Percentiles rank a stretch among this genome's conserved stretches.
phyloP scores from a whole-genome alignment of 2,888 invertebrate species.

The Ochropleura leucogaster region DNA sequence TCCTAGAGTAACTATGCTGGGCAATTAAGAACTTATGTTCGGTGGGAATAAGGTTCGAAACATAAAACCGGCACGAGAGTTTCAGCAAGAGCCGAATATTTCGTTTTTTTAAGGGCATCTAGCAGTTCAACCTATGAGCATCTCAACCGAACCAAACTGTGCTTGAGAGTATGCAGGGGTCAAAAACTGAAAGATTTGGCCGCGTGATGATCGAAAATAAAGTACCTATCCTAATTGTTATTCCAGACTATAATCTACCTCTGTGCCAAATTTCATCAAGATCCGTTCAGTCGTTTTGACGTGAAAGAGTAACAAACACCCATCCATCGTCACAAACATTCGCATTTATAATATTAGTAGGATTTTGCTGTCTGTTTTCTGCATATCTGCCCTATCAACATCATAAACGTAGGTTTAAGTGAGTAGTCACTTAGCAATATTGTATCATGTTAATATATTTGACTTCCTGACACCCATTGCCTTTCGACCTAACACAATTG shows the following conservation, averaged over 20 bases:
- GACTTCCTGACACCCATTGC: constrained; percentile 46
- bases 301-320: too few species aligned
- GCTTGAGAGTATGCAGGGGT: too few species aligned
- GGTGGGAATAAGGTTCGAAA: background rate
- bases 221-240: too few species aligned
- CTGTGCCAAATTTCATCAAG: too few species aligned
- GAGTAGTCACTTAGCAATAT: constrained; percentile 40
- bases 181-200: too few species aligned
- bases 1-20: background rate
- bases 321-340: too few species aligned
- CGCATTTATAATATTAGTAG: too few species aligned
- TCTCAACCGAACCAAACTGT: too few species aligned
- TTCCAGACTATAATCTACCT: too few species aligned
- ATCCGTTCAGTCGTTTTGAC: too few species aligned
- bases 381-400: background rate
- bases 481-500: constrained; percentile 28
- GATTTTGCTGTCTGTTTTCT: background rate
- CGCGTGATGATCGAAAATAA: too few species aligned
- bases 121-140: too few species aligned
- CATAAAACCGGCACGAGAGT: background rate
- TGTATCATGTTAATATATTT: constrained; percentile 43
- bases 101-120: background rate
- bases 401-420: constrained; percentile 5
- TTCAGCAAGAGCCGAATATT: background rate
- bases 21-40: background rate